Evolutionary conservation across 2,888 invertebrate genomes (phyloP), one percentile per base, ranked within the genome.

Genomic region (Melitaea athalia): DNA sequence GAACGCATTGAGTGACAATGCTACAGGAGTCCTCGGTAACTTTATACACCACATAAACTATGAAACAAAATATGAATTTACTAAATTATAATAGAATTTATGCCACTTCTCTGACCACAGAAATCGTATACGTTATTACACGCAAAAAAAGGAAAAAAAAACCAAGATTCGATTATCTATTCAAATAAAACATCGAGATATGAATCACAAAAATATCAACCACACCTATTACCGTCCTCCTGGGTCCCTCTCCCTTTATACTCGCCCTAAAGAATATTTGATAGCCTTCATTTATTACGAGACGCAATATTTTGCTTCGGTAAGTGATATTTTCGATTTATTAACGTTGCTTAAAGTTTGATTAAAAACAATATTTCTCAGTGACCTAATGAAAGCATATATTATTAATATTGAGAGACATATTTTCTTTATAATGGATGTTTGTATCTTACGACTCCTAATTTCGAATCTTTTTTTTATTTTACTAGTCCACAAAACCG

Each of bases 211-310:
- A 60, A 68, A 64, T 64, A 68, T 68, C 60, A 68, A 64, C 63
- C 68, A 52, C 53, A 45, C 53, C 68, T 64, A 68, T 68, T 64
- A 64, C 50, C 63, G 45, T 68, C 47, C 59, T 64, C 63, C 55
- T 60, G n/a, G 66, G 60, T 10, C 38, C 66, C 66, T 73, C 73
- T 71, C 77, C 71, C 74, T 70, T 68, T 72, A 75, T 76, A 73
- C 73, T 71, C 72, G 50, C 72, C 77, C 74, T 74, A 76, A 38
- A 78, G 82, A 82, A 85, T 85, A 84, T 84, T 84, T 86, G 82
- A 87, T 88, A 83, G 80, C 77, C 69, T 78, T 80, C 84, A 86
- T 90, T 81, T 81, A 85, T 87, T 82, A 79, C 75, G 75, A 81
- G 81, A 84, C 82, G 87, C 82, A 85, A 84, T 85, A 87, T 86